A percentile compares a stretch with the other conserved stretches of the same genome.
Evolutionary conservation across 2,113 vertebrate genomes (phyloP).

Genomic region (Cyprinodon brontotheroides): DNA sequence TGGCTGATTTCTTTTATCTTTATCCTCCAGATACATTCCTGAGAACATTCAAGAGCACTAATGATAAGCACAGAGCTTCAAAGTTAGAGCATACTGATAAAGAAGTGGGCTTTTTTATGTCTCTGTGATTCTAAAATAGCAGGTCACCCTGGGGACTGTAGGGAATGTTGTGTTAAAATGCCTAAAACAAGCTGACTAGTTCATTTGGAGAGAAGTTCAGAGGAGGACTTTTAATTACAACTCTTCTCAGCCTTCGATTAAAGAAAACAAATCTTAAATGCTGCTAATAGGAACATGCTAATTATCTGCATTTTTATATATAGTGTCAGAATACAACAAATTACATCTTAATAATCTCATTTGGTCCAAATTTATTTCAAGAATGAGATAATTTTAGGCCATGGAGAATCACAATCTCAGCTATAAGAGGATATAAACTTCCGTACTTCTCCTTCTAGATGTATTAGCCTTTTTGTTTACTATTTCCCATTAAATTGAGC

Average conservation of each 20-base stretch:
- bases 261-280: no score
- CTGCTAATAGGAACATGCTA: background rate
- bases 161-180: conserved; percentile 10
- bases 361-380: background rate
- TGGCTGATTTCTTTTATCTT: conserved; percentile 54
- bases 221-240: conserved; percentile 29
- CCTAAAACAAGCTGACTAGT: conserved; percentile 18
- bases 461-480: background rate
- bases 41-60: conserved; percentile 44
- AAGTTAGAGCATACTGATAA: conserved; percentile 25
- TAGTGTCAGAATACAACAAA: background rate
- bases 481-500: conserved; percentile 8
- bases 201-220: conserved; percentile 15
- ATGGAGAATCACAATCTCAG: background rate
- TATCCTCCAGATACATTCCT: conserved; percentile 56
- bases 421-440: background rate
- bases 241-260: conserved; percentile 1
- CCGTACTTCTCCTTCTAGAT: background rate
- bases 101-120: conserved; percentile 15
- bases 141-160: background rate
- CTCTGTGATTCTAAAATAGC: conserved; percentile 15
- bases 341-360: background rate
- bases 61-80: conserved; percentile 49
- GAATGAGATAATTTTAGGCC: background rate
- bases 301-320: background rate